These are phyloP conservation scores for Drosophila vallismaia DNA, from an alignment of 2,888 invertebrate species.

Conservation along the genomic window DNA sequence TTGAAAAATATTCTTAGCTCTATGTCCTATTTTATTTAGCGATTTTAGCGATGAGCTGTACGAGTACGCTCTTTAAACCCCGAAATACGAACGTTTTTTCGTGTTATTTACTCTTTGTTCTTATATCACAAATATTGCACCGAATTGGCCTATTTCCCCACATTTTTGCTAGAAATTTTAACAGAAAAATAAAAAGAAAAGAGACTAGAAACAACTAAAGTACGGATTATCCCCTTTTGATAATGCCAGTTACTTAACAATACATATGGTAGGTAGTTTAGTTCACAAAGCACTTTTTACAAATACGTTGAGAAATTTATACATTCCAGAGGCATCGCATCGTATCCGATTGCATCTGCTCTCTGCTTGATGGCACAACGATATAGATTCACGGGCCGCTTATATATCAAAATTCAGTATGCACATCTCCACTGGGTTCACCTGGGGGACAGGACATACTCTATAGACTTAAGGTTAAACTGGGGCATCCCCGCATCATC, in stretches of 20 bases:
- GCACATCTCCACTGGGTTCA: slow-evolving; percentile 46
- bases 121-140: slow-evolving; percentile 84
- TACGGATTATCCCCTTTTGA: slow-evolving; percentile 3
- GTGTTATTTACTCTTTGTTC: slow-evolving; percentile 36
- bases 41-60: background rate
- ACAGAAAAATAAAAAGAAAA: slow-evolving; percentile 34
- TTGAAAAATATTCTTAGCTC: slow-evolving; percentile 28
- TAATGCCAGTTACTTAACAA: slow-evolving; percentile 21
- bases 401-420: slow-evolving; percentile 50
- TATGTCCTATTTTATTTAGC: slow-evolving; percentile 24
- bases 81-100: slow-evolving; percentile 17
- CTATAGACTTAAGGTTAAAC: slow-evolving; percentile 30
- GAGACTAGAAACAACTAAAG: slow-evolving; percentile 24
- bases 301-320: slow-evolving; percentile 39
- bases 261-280: background rate
- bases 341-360: slow-evolving; percentile 7
- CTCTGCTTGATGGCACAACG: slow-evolving; percentile 57
- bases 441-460: slow-evolving; percentile 49
- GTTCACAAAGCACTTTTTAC: slow-evolving; percentile 13
- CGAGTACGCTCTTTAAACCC: slow-evolving; percentile 16
- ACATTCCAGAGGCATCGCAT: slow-evolving; percentile 25
- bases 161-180: slow-evolving; percentile 63
- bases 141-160: slow-evolving; percentile 79
- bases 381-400: slow-evolving; percentile 60
- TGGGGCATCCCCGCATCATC: background rate